Percentiles rank a stretch among this genome's conserved stretches.
These are phyloP conservation scores for Atta cephalotes DNA, from an alignment of 1,140 invertebrate species.

Conservation along the genomic window DNA sequence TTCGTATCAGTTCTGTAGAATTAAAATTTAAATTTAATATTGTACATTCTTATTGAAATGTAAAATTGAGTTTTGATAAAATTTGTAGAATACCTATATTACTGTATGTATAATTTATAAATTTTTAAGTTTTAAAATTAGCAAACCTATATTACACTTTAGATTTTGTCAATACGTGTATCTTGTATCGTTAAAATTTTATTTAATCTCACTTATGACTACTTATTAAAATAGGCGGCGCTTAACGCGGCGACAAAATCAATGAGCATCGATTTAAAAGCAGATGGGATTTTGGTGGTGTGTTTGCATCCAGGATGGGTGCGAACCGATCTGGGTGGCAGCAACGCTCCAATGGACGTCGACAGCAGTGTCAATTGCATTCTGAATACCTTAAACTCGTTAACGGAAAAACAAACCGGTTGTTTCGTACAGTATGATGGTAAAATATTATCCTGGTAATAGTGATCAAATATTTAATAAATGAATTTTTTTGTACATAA, in stretches of 20 bases:
- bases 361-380: slow-evolving; percentile 89
- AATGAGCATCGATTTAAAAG: slow-evolving; percentile 93
- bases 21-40: background rate
- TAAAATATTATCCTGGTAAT: slow-evolving; percentile 90
- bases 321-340: slow-evolving; percentile 95
- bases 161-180: background rate
- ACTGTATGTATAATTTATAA: background rate
- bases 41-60: background rate
- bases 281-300: slow-evolving; percentile 91
- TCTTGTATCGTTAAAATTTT: slow-evolving; percentile 37
- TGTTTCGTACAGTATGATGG: slow-evolving; percentile 93
- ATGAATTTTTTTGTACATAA: slow-evolving; percentile 50
- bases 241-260: slow-evolving; percentile 95
- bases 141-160: background rate
- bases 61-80: background rate
- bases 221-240: slow-evolving; percentile 90
- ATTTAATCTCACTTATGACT: slow-evolving; percentile 66
- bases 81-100: background rate
- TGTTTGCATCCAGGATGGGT: slow-evolving; percentile 97
- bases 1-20: too few species aligned
- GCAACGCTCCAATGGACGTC: slow-evolving; percentile 91
- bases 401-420: slow-evolving; percentile 90
- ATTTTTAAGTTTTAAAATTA: background rate
- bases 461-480: background rate
- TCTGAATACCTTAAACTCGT: slow-evolving; percentile 88